These are phyloP conservation scores for Drosophila anomelani DNA, from an alignment of 2,888 invertebrate species.

Conservation along the genomic window DNA sequence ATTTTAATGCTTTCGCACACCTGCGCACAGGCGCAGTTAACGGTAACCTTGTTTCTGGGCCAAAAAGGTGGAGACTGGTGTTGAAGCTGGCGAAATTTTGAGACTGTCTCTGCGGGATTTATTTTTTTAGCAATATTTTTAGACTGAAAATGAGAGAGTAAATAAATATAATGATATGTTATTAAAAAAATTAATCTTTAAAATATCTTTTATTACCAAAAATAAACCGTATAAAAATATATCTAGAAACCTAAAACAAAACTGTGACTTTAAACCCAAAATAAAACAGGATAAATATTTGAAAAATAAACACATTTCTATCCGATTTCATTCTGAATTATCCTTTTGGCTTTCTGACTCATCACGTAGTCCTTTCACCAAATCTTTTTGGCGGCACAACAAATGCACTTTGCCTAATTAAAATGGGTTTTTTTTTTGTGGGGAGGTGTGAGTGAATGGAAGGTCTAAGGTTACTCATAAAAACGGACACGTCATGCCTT, in stretches of 20 bases:
- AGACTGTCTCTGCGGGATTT: conserved; percentile 7
- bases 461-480: conserved; percentile 38
- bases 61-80: conserved; percentile 57
- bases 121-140: not conserved
- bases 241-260: not conserved
- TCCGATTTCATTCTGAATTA: not conserved
- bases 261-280: not conserved
- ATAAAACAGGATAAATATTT: not conserved
- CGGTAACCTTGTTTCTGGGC: conserved; percentile 76
- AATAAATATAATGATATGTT: too few species aligned
- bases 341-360: conserved; percentile 2
- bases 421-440: conserved; percentile 54
- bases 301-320: not conserved
- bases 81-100: conserved; percentile 55
- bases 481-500: conserved; percentile 50
- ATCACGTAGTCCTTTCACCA: not conserved
- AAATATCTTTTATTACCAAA: not conserved
- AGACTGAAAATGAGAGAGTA: not conserved
- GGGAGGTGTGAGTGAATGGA: conserved; percentile 9
- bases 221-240: not conserved
- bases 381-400: conserved; percentile 3
- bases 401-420: conserved; percentile 70
- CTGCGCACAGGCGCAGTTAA: conserved; percentile 73
- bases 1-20: conserved; percentile 80
- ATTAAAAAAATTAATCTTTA: too few species aligned